Percentiles rank a stretch among this genome's conserved stretches.
Conservation (phyloP, 2,113 vertebrate species). For the Taurulus bubalis region DNA sequence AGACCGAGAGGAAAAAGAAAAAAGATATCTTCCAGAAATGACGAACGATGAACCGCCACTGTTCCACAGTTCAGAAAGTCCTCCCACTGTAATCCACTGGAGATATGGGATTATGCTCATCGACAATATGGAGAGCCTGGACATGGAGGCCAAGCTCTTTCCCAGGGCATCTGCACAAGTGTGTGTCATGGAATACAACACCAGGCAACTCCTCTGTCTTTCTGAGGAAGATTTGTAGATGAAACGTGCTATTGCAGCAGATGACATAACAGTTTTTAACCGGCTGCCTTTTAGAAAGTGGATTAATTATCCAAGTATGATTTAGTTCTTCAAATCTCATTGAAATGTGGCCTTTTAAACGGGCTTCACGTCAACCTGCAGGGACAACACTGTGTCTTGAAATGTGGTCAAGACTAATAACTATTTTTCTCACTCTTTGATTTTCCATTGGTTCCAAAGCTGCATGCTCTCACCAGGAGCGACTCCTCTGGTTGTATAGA, state of each 20-base stretch:
- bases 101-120: slow-evolving; percentile 70
- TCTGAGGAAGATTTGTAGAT: slow-evolving; percentile 2
- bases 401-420: not conserved
- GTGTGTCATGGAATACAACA: slow-evolving; percentile 39
- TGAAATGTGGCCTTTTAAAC: slow-evolving; percentile 15
- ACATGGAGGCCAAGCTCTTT: slow-evolving; percentile 70
- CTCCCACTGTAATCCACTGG: slow-evolving; percentile 61
- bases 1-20: not conserved
- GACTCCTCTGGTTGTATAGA: too few species aligned
- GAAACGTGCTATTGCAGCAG: slow-evolving; percentile 15
- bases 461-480: too few species aligned
- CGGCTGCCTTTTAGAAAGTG: not conserved
- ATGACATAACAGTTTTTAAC: slow-evolving; percentile 3
- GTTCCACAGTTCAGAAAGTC: slow-evolving; percentile 61
- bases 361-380: not conserved
- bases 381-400: not conserved
- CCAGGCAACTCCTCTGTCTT: slow-evolving; percentile 6
- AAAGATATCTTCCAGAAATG: slow-evolving; percentile 48
- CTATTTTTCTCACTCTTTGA: too few species aligned
- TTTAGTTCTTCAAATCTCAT: not conserved
- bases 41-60: slow-evolving; percentile 43
- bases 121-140: slow-evolving; percentile 54
- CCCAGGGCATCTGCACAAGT: slow-evolving; percentile 46
- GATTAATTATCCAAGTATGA: not conserved
- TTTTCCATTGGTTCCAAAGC: too few species aligned